These are phyloP conservation scores for Euschistus heros DNA, from an alignment of 1,140 invertebrate genomes.

Conservation along the genomic window DNA sequence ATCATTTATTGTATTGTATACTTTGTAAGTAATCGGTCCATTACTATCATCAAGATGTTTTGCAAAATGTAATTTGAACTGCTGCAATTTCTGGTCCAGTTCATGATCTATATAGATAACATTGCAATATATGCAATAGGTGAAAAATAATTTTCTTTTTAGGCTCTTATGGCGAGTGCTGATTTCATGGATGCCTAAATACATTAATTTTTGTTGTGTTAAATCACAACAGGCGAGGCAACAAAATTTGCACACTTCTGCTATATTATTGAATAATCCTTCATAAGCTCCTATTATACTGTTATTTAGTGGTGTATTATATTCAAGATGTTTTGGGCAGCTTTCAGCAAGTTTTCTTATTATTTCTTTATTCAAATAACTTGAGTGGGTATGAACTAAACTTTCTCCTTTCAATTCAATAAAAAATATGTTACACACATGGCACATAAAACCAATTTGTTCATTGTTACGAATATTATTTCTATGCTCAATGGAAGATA, in stretches of 20 bases:
- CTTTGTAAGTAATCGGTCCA: background rate
- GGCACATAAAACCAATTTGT: background rate
- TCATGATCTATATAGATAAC: background rate
- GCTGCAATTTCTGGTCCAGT: background rate
- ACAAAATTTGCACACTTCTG: background rate
- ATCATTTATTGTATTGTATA: background rate
- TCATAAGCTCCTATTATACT: background rate
- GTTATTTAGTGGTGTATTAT: background rate
- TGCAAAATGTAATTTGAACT: background rate
- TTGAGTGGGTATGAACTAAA: background rate
- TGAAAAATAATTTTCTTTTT: background rate
- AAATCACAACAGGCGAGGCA: background rate
- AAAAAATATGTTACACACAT: background rate
- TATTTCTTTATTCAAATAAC: background rate
- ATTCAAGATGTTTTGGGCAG: background rate
- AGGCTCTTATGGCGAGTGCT: background rate
- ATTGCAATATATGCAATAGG: background rate
- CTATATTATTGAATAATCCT: background rate
- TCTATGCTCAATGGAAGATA: background rate
- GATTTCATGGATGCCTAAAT: background rate
- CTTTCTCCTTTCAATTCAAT: background rate
- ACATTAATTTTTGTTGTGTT: background rate
- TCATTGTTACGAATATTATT: background rate
- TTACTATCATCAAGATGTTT: background rate
- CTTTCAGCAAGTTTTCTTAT: background rate